phyloP scores from a whole-genome alignment of 2,797 vertebrate genomes.

The Sebastes cheni region DNA sequence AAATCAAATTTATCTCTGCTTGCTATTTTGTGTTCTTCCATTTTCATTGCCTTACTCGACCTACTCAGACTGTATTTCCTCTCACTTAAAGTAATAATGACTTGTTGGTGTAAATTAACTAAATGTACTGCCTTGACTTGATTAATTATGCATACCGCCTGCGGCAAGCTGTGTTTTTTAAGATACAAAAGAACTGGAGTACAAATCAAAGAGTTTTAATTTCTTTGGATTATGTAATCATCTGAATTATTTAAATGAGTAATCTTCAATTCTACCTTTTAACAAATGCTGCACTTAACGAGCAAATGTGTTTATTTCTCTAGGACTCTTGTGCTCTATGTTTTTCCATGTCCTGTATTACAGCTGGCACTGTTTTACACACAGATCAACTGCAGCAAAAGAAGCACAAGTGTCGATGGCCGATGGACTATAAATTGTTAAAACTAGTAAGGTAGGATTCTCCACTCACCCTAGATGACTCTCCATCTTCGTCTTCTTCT shows the following conservation, averaged over 20 bases:
- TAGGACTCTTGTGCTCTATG: not conserved
- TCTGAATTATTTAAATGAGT: not conserved
- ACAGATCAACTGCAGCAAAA: not conserved
- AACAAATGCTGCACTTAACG: not conserved
- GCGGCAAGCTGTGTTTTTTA: not conserved
- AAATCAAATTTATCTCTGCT: not conserved
- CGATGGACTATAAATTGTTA: not conserved
- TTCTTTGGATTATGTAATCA: not conserved
- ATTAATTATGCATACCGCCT: not conserved
- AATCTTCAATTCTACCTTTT: not conserved
- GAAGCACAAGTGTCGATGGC: not conserved
- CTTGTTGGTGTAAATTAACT: not conserved
- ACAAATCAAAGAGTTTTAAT: not conserved
- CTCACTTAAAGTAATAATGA: not conserved
- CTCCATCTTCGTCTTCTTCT: constrained; percentile 76
- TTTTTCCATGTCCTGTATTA: not conserved
- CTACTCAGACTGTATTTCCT: not conserved
- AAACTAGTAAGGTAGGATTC: not conserved
- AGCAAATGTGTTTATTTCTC: not conserved
- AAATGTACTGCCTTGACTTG: not conserved
- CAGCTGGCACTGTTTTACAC: not conserved
- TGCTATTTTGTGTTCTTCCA: not conserved
- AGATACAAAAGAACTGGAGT: not conserved
- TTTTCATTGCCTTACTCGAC: not conserved
- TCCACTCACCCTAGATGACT: constrained; percentile 58